Conservation (phyloP, 2,888 invertebrate species). For the Andrena camellia region DNA sequence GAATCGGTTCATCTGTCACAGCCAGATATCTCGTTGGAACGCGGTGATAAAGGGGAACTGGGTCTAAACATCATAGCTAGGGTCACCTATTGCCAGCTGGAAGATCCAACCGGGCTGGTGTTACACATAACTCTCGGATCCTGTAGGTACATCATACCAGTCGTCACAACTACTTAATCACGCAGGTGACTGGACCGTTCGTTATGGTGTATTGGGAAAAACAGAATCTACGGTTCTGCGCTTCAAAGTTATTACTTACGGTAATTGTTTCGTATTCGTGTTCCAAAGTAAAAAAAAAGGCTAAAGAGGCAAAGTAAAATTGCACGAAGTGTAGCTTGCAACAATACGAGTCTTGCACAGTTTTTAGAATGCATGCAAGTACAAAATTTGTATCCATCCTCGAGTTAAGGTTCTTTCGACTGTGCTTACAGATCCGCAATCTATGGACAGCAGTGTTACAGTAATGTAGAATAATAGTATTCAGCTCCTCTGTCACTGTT, state of each 20-base stretch:
- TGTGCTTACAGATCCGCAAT: constrained; percentile 22
- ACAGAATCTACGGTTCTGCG: constrained; percentile 46
- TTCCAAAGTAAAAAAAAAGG: no score
- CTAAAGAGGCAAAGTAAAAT: not conserved
- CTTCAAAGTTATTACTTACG: constrained; percentile 69
- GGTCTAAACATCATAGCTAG: no score
- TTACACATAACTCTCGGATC: constrained; percentile 51
- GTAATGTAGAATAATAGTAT: constrained; percentile 9
- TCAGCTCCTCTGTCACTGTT: constrained; percentile 28
- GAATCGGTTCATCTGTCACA: not conserved
- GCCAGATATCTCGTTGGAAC: not conserved
- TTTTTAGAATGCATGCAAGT: not conserved
- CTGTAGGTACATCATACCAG: constrained; percentile 67
- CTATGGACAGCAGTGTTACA: constrained; percentile 5
- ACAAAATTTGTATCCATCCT: not conserved
- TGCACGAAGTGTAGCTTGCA: no score
- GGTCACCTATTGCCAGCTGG: constrained; percentile 69
- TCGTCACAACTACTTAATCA: constrained; percentile 71
- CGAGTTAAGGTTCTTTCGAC: not conserved
- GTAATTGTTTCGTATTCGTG: constrained; percentile 58
- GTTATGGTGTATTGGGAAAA: constrained; percentile 67
- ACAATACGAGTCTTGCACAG: not conserved
- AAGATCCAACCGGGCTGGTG: constrained; percentile 71
- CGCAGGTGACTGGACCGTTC: constrained; percentile 76
- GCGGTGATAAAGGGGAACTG: not conserved